Conservation (phyloP, 2,113 vertebrate genomes). For the Poeciliopsis turrubarensis region DNA sequence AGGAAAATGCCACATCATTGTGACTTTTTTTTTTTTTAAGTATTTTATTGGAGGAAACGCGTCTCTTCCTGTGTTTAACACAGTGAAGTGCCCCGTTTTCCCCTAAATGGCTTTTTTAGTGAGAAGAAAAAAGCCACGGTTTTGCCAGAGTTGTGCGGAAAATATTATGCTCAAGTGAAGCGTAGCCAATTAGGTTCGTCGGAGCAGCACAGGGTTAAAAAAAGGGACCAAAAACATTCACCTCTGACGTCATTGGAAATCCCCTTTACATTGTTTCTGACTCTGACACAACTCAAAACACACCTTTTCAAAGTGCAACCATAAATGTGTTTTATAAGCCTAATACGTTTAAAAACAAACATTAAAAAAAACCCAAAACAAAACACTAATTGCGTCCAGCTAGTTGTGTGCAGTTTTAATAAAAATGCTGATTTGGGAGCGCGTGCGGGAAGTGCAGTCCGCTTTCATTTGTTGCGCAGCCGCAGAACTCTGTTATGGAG, state of each 20-base stretch:
- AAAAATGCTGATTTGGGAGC: neutral
- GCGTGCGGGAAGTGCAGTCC: neutral
- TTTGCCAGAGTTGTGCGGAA: neutral
- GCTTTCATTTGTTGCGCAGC: neutral
- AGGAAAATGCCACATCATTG: neutral
- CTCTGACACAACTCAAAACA: neutral
- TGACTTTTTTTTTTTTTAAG: neutral
- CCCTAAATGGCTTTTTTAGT: neutral
- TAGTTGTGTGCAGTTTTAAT: neutral
- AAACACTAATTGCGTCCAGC: too few relatives aligned
- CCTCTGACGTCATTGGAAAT: slow-evolving; percentile 74
- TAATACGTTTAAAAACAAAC: neutral
- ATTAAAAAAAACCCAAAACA: too few relatives aligned
- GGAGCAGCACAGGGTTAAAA: neutral
- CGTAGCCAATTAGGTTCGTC: too few relatives aligned
- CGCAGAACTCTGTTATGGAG: neutral
- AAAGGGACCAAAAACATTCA: slow-evolving; percentile 1
- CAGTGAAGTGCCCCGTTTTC: neutral
- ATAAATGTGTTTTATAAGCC: neutral
- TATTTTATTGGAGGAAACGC: neutral
- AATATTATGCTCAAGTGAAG: neutral
- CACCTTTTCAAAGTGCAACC: neutral
- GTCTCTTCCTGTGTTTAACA: neutral
- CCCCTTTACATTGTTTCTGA: slow-evolving; percentile 48
- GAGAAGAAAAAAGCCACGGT: neutral